A percentile compares a stretch with the other conserved stretches of the same genome.
Evolutionary conservation across 2,113 vertebrate species (phyloP).

Genomic region (Puma concolor): DNA sequence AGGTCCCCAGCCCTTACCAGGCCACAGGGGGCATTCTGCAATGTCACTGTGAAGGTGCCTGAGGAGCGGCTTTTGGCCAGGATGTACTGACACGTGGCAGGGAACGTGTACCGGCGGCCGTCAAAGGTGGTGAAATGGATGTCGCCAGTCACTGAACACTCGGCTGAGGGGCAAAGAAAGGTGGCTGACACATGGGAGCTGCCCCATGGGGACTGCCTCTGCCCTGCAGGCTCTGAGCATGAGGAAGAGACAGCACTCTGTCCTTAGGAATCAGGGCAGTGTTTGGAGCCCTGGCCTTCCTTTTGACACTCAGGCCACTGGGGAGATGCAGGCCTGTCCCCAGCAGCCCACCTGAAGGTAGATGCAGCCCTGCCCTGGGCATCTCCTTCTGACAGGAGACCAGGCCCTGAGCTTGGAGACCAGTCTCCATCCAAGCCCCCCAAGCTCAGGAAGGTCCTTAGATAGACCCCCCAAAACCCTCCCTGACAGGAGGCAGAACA

Average conservation of each 20-base stretch:
- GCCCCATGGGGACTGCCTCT: background rate
- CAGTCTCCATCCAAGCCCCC: background rate
- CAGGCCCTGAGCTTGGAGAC: background rate
- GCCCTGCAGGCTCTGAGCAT: background rate
- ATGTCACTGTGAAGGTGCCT: constrained; percentile 90
- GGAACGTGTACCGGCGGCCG: constrained; percentile 93
- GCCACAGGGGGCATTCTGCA: constrained; percentile 95
- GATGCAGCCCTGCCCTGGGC: background rate
- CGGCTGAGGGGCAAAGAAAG: constrained; percentile 86
- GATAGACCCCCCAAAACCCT: background rate
- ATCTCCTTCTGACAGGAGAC: background rate
- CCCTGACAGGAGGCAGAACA: background rate
- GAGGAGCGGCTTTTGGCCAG: constrained; percentile 93
- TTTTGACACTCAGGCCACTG: background rate
- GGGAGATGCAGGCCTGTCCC: background rate
- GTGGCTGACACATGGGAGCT: background rate
- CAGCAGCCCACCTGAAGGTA: background rate
- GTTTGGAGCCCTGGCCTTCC: background rate
- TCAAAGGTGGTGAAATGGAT: constrained; percentile 96
- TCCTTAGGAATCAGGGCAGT: background rate
- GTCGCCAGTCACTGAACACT: constrained; percentile 96
- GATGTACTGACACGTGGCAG: constrained; percentile 95
- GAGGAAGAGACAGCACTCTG: background rate
- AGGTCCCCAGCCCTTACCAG: constrained; percentile 84
- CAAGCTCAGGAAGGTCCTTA: background rate